phyloP scores from a whole-genome alignment of 2,888 invertebrate species.

The Ochropleura leucogaster region DNA sequence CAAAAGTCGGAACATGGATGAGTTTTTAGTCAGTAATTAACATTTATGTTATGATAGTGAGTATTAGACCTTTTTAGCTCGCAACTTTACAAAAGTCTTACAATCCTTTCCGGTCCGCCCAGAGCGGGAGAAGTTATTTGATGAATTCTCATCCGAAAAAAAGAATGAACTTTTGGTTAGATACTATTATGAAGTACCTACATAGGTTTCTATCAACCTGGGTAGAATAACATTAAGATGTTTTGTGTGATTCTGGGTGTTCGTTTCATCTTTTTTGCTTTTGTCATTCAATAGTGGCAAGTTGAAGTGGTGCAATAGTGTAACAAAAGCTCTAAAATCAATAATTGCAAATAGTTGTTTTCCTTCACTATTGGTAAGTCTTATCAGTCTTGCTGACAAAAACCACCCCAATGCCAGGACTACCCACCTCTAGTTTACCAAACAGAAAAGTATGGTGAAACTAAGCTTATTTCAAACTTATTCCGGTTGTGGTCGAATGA shows the following conservation, averaged over 20 bases:
- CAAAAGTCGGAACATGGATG: too few relatives aligned
- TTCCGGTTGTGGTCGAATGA: neutral
- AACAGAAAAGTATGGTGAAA: neutral
- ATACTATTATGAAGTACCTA: neutral
- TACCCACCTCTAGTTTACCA: neutral
- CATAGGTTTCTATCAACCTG: neutral
- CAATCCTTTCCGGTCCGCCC: too few relatives aligned
- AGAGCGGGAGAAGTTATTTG: too few relatives aligned
- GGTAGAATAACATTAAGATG: neutral
- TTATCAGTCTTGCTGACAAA: neutral
- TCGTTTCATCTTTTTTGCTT: neutral
- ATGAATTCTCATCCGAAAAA: too few relatives aligned
- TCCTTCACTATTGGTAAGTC: neutral
- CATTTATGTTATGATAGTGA: neutral
- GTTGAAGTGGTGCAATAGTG: neutral
- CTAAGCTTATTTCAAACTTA: neutral
- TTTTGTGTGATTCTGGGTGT: neutral
- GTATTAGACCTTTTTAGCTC: neutral
- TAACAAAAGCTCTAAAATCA: neutral
- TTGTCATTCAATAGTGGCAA: neutral
- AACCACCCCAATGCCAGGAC: neutral
- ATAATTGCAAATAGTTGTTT: neutral
- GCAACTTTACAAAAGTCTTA: neutral
- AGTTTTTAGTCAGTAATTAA: too few relatives aligned
- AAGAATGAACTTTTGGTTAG: too few relatives aligned